A percentile compares a stretch with the other conserved stretches of the same genome.
phyloP scores from a whole-genome alignment of 1,140 invertebrate genomes.

The Rhopalosiphum maidis region DNA sequence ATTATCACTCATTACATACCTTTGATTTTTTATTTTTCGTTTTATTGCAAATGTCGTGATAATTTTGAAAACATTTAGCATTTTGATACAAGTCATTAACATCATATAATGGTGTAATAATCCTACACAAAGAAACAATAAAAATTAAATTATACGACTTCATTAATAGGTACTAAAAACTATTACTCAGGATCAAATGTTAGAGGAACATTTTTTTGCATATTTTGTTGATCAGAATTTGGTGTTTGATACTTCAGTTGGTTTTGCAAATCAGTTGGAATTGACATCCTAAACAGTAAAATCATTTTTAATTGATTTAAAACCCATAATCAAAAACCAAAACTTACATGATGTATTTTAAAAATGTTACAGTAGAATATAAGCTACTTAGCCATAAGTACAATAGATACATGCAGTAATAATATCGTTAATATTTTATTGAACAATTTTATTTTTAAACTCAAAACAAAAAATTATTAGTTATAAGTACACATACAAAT shows the following conservation, averaged over 20 bases:
- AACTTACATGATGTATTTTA: not conserved
- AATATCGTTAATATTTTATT: not conserved
- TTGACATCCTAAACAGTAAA: not conserved
- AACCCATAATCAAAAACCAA: not conserved
- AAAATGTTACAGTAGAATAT: not conserved
- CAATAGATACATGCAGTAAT: not conserved
- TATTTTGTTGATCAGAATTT: not conserved
- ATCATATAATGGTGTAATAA: not conserved
- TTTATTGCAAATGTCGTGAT: not conserved
- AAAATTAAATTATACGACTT: not conserved
- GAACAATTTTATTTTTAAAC: not conserved
- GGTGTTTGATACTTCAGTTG: not conserved
- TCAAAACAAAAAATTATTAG: not conserved
- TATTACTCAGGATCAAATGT: not conserved
- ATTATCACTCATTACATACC: not conserved
- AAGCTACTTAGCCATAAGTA: not conserved
- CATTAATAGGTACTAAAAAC: not conserved
- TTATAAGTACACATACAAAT: not conserved
- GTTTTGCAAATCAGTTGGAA: not conserved
- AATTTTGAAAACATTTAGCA: not conserved
- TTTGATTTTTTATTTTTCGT: not conserved
- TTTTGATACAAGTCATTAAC: constrained; percentile 30
- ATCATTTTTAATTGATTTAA: not conserved
- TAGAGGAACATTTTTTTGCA: not conserved
- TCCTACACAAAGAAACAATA: not conserved